phyloP scores from a whole-genome alignment of 1,140 invertebrate genomes.

The Notospermus geniculatus region DNA sequence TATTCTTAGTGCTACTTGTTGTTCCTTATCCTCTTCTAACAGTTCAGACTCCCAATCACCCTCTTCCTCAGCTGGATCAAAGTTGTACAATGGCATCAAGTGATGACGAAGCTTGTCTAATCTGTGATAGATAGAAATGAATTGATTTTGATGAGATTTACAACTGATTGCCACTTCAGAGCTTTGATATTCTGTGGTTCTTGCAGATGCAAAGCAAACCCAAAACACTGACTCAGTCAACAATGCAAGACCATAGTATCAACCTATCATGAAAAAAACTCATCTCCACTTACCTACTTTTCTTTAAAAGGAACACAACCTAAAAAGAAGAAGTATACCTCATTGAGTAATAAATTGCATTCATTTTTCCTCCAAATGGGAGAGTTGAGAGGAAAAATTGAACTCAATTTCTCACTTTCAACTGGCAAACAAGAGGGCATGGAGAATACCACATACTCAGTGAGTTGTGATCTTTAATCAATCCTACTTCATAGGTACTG shows the following conservation, averaged over 20 bases:
- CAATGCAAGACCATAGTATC: neutral
- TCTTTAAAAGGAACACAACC: conserved; percentile 2
- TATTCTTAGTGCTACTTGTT: conserved; percentile 18
- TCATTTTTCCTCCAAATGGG: no score
- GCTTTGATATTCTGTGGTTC: neutral
- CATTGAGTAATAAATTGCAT: no score
- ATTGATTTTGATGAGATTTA: no score
- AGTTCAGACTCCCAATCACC: conserved; percentile 68
- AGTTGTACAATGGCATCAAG: conserved; percentile 68
- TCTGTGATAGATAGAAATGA: conserved; percentile 32
- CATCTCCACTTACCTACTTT: conserved; percentile 3
- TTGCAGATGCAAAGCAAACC: neutral
- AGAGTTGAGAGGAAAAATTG: no score
- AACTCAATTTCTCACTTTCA: no score
- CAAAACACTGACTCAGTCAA: neutral
- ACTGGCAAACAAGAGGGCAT: no score
- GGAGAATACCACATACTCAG: no score
- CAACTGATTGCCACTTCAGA: neutral
- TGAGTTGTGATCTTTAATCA: no score
- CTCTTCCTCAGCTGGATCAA: conserved; percentile 65
- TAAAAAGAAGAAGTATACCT: no score
- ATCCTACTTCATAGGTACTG: no score
- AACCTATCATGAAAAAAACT: neutral
- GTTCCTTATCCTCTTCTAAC: conserved; percentile 49
- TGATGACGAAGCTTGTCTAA: conserved; percentile 64